phyloP scores from a whole-genome alignment of 2,113 vertebrate genomes.

The Ophthalmolycus amberensis region DNA sequence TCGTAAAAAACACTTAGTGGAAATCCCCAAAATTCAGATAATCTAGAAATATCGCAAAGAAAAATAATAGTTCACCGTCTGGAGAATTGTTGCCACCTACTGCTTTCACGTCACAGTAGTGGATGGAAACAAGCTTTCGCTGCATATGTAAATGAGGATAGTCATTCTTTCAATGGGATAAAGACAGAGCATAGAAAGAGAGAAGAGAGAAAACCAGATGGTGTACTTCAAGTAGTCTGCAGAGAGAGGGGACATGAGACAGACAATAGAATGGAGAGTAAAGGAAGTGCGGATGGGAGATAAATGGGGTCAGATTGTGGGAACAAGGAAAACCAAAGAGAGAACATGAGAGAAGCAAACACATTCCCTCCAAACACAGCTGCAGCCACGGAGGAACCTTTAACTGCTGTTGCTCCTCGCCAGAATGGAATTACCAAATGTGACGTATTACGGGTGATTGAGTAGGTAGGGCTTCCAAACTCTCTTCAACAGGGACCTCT shows the following conservation, averaged over 20 bases:
- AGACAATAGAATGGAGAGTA: slow-evolving; percentile 15
- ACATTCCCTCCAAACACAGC: slow-evolving; percentile 75
- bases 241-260: slow-evolving; percentile 1
- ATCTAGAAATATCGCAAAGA: too few relatives aligned
- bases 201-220: slow-evolving; percentile 25
- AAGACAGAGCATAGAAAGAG: neutral
- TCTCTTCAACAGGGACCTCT: slow-evolving; percentile 7
- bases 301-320: slow-evolving; percentile 27
- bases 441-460: slow-evolving; percentile 51
- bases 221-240: neutral
- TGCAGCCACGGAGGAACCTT: slow-evolving; percentile 67
- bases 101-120: neutral
- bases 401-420: slow-evolving; percentile 30
- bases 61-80: neutral
- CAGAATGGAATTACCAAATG: slow-evolving; percentile 39
- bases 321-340: slow-evolving; percentile 5
- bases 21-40: too few relatives aligned
- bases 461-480: slow-evolving; percentile 38
- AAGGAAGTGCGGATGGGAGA: slow-evolving; percentile 26
- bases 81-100: neutral
- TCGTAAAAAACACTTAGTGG: too few relatives aligned
- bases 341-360: slow-evolving; percentile 56
- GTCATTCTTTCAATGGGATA: neutral
- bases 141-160: neutral
- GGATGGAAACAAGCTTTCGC: too few relatives aligned